A percentile compares a stretch with the other conserved stretches of the same genome.
Conservation (phyloP, 1,140 invertebrate species). For the Papilio dardanus region DNA sequence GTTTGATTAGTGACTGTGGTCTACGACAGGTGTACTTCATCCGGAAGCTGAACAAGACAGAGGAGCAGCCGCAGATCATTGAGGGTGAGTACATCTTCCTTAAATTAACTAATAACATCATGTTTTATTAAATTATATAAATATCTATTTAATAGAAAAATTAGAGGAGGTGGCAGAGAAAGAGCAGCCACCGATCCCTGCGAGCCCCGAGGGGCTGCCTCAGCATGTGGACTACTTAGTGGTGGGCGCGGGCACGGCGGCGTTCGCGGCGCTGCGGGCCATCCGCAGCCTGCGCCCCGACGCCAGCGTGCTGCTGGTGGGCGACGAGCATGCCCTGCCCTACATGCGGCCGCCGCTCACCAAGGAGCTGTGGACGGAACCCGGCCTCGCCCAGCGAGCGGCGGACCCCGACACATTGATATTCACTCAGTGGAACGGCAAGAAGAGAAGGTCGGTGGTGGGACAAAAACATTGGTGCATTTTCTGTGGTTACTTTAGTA, state of each 20-base stretch:
- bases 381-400: slow-evolving; percentile 48
- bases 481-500: background rate
- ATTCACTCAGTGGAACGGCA: slow-evolving; percentile 57
- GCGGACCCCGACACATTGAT: slow-evolving; percentile 41
- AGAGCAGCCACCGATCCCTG: slow-evolving; percentile 34
- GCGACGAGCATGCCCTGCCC: slow-evolving; percentile 59
- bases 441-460: slow-evolving; percentile 29
- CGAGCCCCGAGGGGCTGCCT: slow-evolving; percentile 42
- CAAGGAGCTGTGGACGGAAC: slow-evolving; percentile 60
- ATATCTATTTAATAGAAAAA: background rate
- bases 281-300: slow-evolving; percentile 64
- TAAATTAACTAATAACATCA: background rate
- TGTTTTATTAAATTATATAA: background rate
- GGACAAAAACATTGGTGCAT: background rate
- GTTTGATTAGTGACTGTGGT: background rate
- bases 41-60: slow-evolving; percentile 2
- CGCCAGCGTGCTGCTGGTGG: slow-evolving; percentile 54
- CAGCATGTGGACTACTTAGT: slow-evolving; percentile 69
- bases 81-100: background rate
- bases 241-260: slow-evolving; percentile 69
- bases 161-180: slow-evolving; percentile 39
- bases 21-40: slow-evolving; percentile 1
- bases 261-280: slow-evolving; percentile 70
- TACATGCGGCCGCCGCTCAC: slow-evolving; percentile 71
- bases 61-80: background rate